These are phyloP conservation scores for Patella pellucida DNA, from an alignment of 2,888 invertebrate genomes.

Conservation along the genomic window DNA sequence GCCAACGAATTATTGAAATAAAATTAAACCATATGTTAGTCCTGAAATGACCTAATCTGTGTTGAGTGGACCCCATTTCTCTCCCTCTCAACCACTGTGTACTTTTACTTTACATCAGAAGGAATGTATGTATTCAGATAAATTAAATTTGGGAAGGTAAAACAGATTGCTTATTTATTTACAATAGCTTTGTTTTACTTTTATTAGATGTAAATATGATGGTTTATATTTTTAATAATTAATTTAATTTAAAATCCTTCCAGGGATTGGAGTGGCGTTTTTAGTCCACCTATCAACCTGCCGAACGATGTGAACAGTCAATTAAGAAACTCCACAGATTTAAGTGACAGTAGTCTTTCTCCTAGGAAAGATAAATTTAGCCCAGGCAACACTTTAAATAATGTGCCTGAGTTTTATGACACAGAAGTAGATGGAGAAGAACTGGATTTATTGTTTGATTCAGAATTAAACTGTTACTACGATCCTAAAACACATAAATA, in stretches of 20 bases:
- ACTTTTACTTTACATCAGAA: too few relatives aligned
- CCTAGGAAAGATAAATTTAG: constrained; percentile 15
- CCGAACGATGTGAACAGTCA: constrained; percentile 40
- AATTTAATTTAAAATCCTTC: constrained; percentile 14
- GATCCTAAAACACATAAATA: constrained; percentile 69
- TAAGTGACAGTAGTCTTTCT: not conserved
- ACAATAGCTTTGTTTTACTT: too few relatives aligned
- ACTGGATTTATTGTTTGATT: constrained; percentile 68
- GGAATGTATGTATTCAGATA: too few relatives aligned
- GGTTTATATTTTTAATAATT: too few relatives aligned
- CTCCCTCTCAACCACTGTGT: too few relatives aligned
- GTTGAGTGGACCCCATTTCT: too few relatives aligned
- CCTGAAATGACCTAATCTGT: too few relatives aligned
- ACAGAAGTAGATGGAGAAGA: constrained; percentile 61
- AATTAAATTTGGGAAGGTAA: too few relatives aligned
- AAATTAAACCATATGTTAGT: too few relatives aligned
- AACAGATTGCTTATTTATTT: too few relatives aligned
- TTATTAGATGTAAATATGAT: too few relatives aligned
- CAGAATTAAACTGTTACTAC: constrained; percentile 69
- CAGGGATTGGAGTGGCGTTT: constrained; percentile 68
- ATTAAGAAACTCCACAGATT: constrained; percentile 9
- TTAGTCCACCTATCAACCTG: constrained; percentile 66
- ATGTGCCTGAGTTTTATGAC: constrained; percentile 7
- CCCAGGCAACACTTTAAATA: constrained; percentile 11
- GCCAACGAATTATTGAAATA: too few relatives aligned